phyloP scores from a whole-genome alignment of 2,888 invertebrate genomes.

The Euphydryas editha region DNA sequence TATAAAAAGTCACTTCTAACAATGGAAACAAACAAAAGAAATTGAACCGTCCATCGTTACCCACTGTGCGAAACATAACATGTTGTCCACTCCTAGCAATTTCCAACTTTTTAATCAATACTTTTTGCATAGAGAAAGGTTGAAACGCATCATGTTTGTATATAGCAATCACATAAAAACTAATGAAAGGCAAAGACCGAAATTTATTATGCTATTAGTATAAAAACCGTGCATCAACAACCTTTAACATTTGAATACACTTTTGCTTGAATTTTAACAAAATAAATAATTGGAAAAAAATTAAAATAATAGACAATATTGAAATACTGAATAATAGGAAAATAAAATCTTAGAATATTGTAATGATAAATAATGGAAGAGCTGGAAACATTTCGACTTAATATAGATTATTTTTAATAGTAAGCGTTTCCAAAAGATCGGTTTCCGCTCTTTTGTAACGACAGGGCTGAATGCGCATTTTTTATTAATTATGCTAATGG shows the following conservation, averaged over 20 bases:
- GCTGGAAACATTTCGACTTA: conserved; percentile 9
- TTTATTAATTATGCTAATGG: conserved; percentile 42
- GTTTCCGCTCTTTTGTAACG: conserved; percentile 43
- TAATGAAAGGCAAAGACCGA: too few species aligned
- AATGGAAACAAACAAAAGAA: conserved; percentile 38
- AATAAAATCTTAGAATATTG: background rate
- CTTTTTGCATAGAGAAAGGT: conserved; percentile 27
- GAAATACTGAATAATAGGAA: background rate
- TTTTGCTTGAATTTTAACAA: too few species aligned
- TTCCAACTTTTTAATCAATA: conserved; percentile 18
- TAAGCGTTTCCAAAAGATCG: conserved; percentile 35
- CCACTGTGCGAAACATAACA: conserved; percentile 41
- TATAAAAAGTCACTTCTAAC: background rate
- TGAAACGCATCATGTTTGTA: background rate
- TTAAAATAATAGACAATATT: too few species aligned
- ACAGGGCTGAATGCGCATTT: conserved; percentile 28
- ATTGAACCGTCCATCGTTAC: conserved; percentile 39
- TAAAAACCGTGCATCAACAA: too few species aligned
- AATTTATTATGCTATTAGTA: too few species aligned
- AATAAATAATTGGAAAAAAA: too few species aligned
- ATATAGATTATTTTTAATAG: conserved; percentile 30
- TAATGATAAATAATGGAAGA: background rate
- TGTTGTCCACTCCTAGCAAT: conserved; percentile 20
- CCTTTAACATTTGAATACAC: too few species aligned
- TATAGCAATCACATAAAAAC: too few species aligned